These are phyloP conservation scores for Asbolus verrucosus DNA, from an alignment of 1,140 invertebrate species.

Conservation along the genomic window DNA sequence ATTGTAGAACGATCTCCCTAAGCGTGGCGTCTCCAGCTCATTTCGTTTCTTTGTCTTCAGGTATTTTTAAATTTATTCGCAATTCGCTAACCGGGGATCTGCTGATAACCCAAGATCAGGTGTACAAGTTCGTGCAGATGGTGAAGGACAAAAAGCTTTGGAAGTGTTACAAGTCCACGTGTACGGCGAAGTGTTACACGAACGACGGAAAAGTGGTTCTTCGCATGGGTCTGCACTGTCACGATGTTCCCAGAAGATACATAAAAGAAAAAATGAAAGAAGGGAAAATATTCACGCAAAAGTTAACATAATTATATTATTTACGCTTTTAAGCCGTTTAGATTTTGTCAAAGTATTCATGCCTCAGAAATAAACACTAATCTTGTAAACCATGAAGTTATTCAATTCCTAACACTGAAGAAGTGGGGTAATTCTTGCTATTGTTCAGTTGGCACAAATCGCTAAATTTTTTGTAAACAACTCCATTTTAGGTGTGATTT, in stretches of 20 bases:
- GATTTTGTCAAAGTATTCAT: too few species aligned
- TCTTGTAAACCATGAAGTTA: too few species aligned
- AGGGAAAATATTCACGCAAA: conserved; percentile 43
- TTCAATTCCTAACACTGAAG: too few species aligned
- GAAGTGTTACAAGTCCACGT: conserved; percentile 52
- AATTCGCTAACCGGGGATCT: conserved; percentile 34
- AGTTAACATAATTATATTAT: conserved; percentile 6
- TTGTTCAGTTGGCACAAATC: too few species aligned
- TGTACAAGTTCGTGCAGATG: conserved; percentile 51
- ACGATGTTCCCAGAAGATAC: conserved; percentile 45
- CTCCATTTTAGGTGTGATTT: conserved; percentile 54
- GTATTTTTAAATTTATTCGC: conserved; percentile 49
- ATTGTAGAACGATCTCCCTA: too few species aligned
- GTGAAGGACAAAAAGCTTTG: conserved; percentile 49
- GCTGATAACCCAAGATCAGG: conserved; percentile 53
- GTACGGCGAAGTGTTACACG: conserved; percentile 54
- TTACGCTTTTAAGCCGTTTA: too few species aligned
- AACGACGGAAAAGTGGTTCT: conserved; percentile 49
- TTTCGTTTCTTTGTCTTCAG: conserved; percentile 50
- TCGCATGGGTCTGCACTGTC: conserved; percentile 54
- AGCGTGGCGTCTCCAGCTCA: neutral
- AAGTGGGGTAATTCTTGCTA: too few species aligned
- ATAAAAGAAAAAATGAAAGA: conserved; percentile 41
- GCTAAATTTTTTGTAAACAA: too few species aligned
- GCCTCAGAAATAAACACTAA: too few species aligned